These are phyloP conservation scores for Empis stercorea DNA, from an alignment of 2,888 invertebrate species.

Conservation along the genomic window DNA sequence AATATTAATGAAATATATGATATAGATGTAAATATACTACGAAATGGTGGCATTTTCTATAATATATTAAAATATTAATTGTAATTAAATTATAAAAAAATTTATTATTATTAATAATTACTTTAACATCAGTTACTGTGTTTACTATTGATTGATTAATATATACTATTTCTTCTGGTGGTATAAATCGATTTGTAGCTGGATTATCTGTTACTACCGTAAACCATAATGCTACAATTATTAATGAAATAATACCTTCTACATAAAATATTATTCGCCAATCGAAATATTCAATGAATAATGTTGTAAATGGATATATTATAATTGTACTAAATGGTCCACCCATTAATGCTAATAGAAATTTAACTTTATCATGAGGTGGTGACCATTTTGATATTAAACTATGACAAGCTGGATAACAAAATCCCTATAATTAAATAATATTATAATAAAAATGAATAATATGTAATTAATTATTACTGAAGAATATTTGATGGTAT, in stretches of 20 bases:
- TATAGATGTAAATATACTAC: constrained; percentile 49
- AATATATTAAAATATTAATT: constrained; percentile 25
- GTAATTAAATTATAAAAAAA: no score
- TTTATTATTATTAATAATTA: no score
- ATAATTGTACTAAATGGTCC: constrained; percentile 59
- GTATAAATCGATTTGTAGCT: constrained; percentile 46
- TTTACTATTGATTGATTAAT: constrained; percentile 47
- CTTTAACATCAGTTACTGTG: no score
- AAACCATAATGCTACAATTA: constrained; percentile 48
- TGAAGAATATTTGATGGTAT: no score
- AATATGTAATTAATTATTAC: no score
- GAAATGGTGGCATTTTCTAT: constrained; percentile 54
- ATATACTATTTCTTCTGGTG: constrained; percentile 46
- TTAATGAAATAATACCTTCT: constrained; percentile 41
- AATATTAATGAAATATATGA: constrained; percentile 54
- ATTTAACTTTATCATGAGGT: constrained; percentile 60
- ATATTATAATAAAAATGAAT: not conserved
- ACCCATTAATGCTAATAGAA: constrained; percentile 53
- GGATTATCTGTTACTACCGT: constrained; percentile 52
- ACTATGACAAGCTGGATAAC: constrained; percentile 36
- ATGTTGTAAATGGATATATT: constrained; percentile 54
- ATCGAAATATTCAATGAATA: constrained; percentile 46
- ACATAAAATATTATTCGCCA: constrained; percentile 59
- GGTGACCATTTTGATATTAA: constrained; percentile 61
- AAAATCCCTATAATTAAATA: no score